Evolutionary conservation across 2,888 invertebrate species (phyloP), one percentile per base, ranked within the genome.

Genomic region (Drosophila rubida): DNA sequence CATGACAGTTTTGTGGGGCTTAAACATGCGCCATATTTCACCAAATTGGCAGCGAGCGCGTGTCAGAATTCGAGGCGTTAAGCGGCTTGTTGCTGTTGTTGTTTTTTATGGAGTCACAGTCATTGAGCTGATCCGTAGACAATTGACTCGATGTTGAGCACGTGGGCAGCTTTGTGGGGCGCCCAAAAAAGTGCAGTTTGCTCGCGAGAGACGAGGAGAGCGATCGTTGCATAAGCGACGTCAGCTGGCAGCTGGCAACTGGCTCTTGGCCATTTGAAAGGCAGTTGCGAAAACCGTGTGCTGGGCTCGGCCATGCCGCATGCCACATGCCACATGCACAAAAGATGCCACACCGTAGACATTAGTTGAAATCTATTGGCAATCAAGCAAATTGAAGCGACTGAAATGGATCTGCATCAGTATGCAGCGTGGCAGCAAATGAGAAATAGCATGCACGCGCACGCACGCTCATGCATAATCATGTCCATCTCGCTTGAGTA

Each of bases 1-100:
- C 74, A 58, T 66, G 69, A 70, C 85, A 70, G 71, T 58, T 61
- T 55, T 68, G 65, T 70, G 61, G 58, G 63, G 60, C 72, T 68
- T 62, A 45, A 73, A 80, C 70, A 75, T 75, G 69, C 69, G 75
- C 70, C 65, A 76, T 69, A 78, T 79, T 69, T 78, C 50, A 60
- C 48, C 16, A 41, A 69, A 82, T 73, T 76, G 82, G 67, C 79
- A 79, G 73, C 63, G 22, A 74, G 59, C 86, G 82, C 73, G 82
- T 85, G 82, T 87, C 83, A 82, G 62, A 82, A 79, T 62, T 71
- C 86, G 73, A 80, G 83, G 88, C 88, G 78, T 71, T 83, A 83
- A 86, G 83, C 82, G 62, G 66, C 80, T n/a, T n/a, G 11, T 32
- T 32, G 4, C 11, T 69, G 35, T n/a, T n/a, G n/a, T n/a, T 37